phyloP scores from a whole-genome alignment of 2,888 invertebrate genomes.

The Sminthurides aquaticus region DNA sequence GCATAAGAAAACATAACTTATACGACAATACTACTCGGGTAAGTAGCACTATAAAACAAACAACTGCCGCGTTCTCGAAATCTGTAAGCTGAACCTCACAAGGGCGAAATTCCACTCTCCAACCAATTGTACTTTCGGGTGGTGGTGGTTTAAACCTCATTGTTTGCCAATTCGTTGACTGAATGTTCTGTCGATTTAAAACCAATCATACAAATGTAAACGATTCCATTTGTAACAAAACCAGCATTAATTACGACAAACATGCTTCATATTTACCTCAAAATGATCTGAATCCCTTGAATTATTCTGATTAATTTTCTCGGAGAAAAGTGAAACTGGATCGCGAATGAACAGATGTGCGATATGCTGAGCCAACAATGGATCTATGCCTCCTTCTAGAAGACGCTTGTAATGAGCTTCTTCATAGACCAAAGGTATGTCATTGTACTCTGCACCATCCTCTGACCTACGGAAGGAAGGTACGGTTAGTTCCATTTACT shows the following conservation, averaged over 20 bases:
- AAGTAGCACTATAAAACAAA: constrained; percentile 92
- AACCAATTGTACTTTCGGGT: constrained; percentile 90
- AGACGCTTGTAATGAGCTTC: constrained; percentile 72
- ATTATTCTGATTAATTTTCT: constrained; percentile 90
- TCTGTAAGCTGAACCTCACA: constrained; percentile 98
- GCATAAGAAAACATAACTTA: constrained; percentile 89
- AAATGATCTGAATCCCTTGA: constrained; percentile 93
- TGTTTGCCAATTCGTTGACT: constrained; percentile 99
- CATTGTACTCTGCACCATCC: constrained; percentile 65
- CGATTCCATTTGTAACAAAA: neutral
- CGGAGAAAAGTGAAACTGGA: constrained; percentile 87
- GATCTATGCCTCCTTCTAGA: constrained; percentile 81
- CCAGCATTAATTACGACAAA: neutral
- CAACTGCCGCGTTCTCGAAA: constrained; percentile 98
- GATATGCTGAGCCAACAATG: constrained; percentile 84
- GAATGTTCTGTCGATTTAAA: constrained; percentile 68
- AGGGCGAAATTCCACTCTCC: constrained; percentile 98
- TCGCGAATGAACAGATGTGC: constrained; percentile 98
- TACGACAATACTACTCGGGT: constrained; percentile 95
- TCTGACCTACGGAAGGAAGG: constrained; percentile 35
- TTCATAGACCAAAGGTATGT: constrained; percentile 83
- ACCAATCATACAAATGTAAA: constrained; percentile 8
- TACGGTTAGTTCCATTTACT: neutral
- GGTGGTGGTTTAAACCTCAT: constrained; percentile 99
- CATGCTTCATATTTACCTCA: constrained; percentile 67